Conservation (phyloP, 1,140 invertebrate genomes). For the Diprion similis region DNA sequence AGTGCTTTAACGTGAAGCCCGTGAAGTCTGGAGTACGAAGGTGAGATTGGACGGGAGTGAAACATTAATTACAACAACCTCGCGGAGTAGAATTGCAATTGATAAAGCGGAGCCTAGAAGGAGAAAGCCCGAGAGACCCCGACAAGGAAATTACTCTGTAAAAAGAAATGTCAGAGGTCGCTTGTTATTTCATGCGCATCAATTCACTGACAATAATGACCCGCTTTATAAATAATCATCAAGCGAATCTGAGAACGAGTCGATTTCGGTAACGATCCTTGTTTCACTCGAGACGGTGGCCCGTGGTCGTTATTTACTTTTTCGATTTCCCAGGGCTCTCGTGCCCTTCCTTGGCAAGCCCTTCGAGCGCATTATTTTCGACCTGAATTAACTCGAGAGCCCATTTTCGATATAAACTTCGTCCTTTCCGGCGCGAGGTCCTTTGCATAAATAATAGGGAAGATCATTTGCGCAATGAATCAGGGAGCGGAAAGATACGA, state of each 20-base stretch:
- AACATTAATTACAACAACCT: too few species aligned
- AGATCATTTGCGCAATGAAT: slow-evolving; percentile 6
- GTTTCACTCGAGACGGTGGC: not conserved
- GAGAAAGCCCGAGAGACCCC: not conserved
- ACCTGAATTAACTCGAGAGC: slow-evolving; percentile 9
- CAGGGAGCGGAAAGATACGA: not conserved
- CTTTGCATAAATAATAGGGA: slow-evolving; percentile 14
- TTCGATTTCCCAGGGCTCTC: slow-evolving; percentile 7
- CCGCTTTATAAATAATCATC: slow-evolving; percentile 7
- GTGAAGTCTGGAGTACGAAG: too few species aligned
- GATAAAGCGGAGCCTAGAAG: not conserved
- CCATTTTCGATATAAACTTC: not conserved
- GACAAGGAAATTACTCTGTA: not conserved
- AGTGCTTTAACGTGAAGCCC: too few species aligned
- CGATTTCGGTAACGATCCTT: not conserved
- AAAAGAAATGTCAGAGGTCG: not conserved
- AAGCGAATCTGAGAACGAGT: not conserved
- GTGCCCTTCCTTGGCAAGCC: not conserved
- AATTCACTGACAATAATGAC: not conserved
- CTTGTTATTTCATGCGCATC: not conserved
- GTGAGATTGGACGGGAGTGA: too few species aligned
- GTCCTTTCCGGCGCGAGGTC: not conserved
- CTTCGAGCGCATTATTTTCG: slow-evolving; percentile 8
- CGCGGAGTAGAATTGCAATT: not conserved
- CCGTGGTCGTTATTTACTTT: slow-evolving; percentile 11